These are phyloP conservation scores for Hipposideros armiger DNA, from an alignment of 2,113 vertebrate species.

Conservation along the genomic window DNA sequence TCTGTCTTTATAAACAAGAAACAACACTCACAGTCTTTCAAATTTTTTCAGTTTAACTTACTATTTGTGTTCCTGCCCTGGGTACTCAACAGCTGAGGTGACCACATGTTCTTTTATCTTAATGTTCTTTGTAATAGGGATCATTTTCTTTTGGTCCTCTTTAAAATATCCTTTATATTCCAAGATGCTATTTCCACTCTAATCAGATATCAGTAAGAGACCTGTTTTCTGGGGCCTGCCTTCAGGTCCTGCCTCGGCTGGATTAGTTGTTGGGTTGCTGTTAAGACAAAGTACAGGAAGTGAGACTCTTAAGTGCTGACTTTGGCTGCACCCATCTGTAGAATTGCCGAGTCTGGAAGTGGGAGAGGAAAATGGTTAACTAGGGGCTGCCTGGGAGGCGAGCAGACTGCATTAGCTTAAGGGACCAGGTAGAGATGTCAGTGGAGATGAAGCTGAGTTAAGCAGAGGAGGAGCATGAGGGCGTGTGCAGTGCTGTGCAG, in stretches of 20 bases:
- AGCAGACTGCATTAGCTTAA: background rate
- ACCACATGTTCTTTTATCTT: background rate
- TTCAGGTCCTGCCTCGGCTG: background rate
- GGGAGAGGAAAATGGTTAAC: background rate
- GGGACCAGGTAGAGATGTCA: background rate
- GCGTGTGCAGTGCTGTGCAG: background rate
- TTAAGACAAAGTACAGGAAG: background rate
- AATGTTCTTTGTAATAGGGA: background rate
- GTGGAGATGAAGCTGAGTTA: background rate
- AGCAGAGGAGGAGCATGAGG: background rate
- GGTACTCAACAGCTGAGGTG: conserved; percentile 5
- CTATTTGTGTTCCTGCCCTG: conserved; percentile 56
- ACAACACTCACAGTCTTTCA: conserved; percentile 50
- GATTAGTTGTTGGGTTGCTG: background rate
- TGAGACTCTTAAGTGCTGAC: background rate
- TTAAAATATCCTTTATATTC: conserved; percentile 37
- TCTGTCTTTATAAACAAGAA: conserved; percentile 75
- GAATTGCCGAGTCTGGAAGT: background rate
- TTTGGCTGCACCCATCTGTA: background rate
- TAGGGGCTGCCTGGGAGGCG: background rate
- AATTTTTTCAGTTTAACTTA: conserved; percentile 54
- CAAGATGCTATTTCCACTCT: conserved; percentile 47
- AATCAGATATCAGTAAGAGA: conserved; percentile 2
- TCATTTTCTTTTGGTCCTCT: conserved; percentile 38
- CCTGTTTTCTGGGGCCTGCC: background rate